Evolutionary conservation across 2,113 vertebrate species (phyloP).

Genomic region (Callorhinus ursinus): DNA sequence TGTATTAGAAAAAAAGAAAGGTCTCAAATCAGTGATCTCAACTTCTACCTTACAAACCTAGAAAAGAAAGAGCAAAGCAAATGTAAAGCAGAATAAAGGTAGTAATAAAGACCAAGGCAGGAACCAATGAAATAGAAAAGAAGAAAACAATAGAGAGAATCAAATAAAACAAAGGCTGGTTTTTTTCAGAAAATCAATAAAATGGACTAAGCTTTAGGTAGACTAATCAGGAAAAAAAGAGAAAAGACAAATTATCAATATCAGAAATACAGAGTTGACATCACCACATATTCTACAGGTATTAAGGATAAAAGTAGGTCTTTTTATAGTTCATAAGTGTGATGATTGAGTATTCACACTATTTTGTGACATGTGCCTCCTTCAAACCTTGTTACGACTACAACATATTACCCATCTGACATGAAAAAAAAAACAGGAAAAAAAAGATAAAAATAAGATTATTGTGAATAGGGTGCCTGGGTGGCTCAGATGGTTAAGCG

Average conservation of each 20-base stretch:
- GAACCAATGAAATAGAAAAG: not conserved
- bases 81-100: not conserved
- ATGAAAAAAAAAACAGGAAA: not conserved
- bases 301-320: not conserved
- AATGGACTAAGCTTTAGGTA: not conserved
- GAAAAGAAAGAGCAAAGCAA: not conserved
- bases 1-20: not conserved
- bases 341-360: not conserved
- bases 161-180: not conserved
- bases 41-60: not conserved
- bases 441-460: conserved; percentile 12
- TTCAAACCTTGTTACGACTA: not conserved
- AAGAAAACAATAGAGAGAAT: not conserved
- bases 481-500: no score
- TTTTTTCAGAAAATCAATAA: not conserved
- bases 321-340: not conserved
- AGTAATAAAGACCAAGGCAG: not conserved
- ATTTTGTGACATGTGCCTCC: not conserved
- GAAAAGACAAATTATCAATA: not conserved
- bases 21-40: not conserved
- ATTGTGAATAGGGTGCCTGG: not conserved
- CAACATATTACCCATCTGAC: not conserved
- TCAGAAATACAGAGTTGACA: not conserved
- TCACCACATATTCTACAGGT: not conserved
- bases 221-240: not conserved